These are phyloP conservation scores for Menura novaehollandiae DNA, from an alignment of 2,113 vertebrate genomes.

Conservation along the genomic window DNA sequence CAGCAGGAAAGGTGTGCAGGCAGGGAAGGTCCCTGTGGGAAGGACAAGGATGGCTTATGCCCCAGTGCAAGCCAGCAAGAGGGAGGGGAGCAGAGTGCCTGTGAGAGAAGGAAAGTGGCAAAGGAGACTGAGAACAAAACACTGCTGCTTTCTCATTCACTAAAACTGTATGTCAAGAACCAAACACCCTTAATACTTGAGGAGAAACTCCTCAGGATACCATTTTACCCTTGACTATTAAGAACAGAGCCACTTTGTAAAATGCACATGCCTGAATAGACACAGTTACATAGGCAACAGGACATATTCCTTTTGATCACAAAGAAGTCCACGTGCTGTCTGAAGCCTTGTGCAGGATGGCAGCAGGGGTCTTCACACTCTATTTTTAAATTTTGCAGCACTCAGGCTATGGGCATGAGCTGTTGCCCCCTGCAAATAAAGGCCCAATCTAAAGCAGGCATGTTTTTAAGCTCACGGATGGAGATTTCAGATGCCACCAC, in stretches of 20 bases:
- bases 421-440: not conserved
- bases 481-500: conserved; percentile 22
- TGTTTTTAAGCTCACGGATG: conserved; percentile 1
- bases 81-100: not conserved
- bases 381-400: not conserved
- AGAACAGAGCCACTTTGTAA: not conserved
- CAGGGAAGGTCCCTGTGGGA: not conserved
- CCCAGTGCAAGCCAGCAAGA: not conserved
- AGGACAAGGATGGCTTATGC: not conserved
- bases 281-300: not conserved
- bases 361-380: not conserved
- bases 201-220: not conserved
- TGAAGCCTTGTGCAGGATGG: not conserved
- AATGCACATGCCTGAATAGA: not conserved
- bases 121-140: not conserved
- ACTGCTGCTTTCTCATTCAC: not conserved
- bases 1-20: not conserved
- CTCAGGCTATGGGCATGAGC: not conserved
- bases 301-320: not conserved
- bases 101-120: not conserved
- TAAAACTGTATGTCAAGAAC: not conserved
- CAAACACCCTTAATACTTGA: not conserved
- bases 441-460: not conserved
- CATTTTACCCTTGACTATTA: not conserved
- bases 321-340: not conserved